Percentiles rank a stretch among this genome's conserved stretches.
Evolutionary conservation across 2,113 vertebrate genomes (phyloP).

Genomic region (Trichomycterus rosablanca): DNA sequence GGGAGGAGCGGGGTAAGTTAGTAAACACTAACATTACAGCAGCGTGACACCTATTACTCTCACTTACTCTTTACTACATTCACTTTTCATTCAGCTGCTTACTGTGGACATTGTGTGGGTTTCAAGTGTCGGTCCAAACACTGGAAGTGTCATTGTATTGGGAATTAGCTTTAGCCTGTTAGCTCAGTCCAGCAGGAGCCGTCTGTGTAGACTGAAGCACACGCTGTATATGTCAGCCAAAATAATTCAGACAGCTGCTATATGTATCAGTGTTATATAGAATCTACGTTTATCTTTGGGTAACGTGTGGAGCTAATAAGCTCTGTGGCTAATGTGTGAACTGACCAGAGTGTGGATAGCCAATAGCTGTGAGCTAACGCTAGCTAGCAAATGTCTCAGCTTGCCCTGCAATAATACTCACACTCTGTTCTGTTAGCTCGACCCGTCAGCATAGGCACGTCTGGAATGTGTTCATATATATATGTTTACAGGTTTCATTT

Average conservation of each 20-base stretch:
- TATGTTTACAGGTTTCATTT: too few species aligned
- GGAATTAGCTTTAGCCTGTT: slow-evolving; percentile 39
- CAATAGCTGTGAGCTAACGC: not conserved
- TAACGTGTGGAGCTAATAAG: too few species aligned
- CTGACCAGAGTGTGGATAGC: too few species aligned
- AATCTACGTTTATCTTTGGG: too few species aligned
- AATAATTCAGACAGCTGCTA: too few species aligned
- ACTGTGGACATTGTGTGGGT: not conserved
- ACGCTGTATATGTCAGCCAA: not conserved
- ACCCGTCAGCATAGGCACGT: too few species aligned
- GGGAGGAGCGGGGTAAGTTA: slow-evolving; percentile 63
- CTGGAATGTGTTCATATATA: too few species aligned
- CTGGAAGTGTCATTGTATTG: not conserved
- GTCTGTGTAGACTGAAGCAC: not conserved
- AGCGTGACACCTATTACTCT: too few species aligned
- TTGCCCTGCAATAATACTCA: not conserved
- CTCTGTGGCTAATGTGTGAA: not conserved
- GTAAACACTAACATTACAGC: slow-evolving; percentile 28
- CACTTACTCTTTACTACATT: not conserved
- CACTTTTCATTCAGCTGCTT: not conserved
- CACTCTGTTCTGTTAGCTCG: not conserved
- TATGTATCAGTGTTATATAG: too few species aligned
- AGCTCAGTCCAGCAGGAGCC: slow-evolving; percentile 2
- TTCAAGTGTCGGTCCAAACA: not conserved
- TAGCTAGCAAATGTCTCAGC: not conserved